Evolutionary conservation across 2,888 invertebrate species (phyloP).

Genomic region (Volucella zonaria): DNA sequence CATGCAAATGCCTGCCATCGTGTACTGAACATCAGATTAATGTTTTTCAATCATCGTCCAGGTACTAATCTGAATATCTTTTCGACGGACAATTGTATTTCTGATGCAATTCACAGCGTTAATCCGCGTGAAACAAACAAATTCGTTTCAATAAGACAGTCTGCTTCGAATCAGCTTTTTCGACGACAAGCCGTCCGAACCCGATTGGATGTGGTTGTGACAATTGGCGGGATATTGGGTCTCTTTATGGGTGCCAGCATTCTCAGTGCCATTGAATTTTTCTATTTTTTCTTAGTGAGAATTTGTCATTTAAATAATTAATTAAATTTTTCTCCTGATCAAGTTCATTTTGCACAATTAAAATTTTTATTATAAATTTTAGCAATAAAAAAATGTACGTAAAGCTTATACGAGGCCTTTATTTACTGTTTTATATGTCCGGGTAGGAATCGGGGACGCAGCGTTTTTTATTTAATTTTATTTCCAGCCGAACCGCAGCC

Average conservation of each 20-base stretch:
- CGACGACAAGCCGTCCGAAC: slow-evolving; percentile 83
- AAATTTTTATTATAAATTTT: too few relatives aligned
- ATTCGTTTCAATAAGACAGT: slow-evolving; percentile 28
- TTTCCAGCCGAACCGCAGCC: too few relatives aligned
- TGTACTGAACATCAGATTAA: slow-evolving; percentile 88
- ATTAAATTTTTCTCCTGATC: too few relatives aligned
- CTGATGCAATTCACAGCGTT: slow-evolving; percentile 71
- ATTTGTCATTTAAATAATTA: slow-evolving; percentile 71
- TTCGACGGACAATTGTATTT: not conserved
- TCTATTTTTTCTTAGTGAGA: slow-evolving; percentile 84
- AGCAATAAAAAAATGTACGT: too few relatives aligned
- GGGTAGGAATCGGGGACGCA: too few relatives aligned
- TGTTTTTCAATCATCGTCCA: slow-evolving; percentile 78
- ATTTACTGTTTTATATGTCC: too few relatives aligned
- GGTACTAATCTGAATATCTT: slow-evolving; percentile 50
- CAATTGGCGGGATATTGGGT: slow-evolving; percentile 85
- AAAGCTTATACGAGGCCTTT: too few relatives aligned
- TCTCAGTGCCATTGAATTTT: slow-evolving; percentile 84
- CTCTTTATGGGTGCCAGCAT: slow-evolving; percentile 86
- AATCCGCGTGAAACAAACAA: not conserved
- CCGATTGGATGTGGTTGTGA: slow-evolving; percentile 83
- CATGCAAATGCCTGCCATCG: slow-evolving; percentile 87
- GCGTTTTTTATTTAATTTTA: too few relatives aligned
- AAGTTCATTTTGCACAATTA: too few relatives aligned
- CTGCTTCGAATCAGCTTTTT: slow-evolving; percentile 79